Percentiles rank a stretch among this genome's conserved stretches.
These are phyloP conservation scores for Lampris incognitus DNA, from an alignment of 2,113 vertebrate genomes.

Conservation along the genomic window DNA sequence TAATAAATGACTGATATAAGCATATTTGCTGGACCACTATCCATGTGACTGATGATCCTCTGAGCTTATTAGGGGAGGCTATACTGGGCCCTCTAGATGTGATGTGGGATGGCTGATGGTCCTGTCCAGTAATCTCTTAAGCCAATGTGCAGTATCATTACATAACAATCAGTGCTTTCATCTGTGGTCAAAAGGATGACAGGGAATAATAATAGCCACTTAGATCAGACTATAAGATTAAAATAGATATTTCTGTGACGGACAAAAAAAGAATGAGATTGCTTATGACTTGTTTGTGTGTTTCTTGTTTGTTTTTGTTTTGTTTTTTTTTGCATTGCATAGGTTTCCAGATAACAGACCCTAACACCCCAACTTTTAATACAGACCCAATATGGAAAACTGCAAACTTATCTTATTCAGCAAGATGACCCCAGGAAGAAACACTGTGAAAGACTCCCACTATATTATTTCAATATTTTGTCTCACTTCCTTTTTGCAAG, in stretches of 20 bases:
- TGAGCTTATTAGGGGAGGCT: constrained; percentile 52
- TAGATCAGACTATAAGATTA: background rate
- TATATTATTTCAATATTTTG: constrained; percentile 10
- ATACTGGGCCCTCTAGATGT: constrained; percentile 19
- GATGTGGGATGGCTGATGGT: constrained; percentile 27
- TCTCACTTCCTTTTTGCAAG: constrained; percentile 48
- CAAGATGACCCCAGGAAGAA: too few species aligned
- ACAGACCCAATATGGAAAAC: background rate
- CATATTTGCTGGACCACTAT: too few species aligned
- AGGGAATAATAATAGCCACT: background rate
- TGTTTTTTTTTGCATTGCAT: background rate
- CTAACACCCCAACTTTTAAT: background rate
- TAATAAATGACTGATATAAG: too few species aligned
- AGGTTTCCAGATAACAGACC: background rate
- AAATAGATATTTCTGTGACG: background rate
- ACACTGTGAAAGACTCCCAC: constrained; percentile 1
- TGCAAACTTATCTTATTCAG: background rate
- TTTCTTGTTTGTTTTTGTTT: too few species aligned
- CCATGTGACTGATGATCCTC: constrained; percentile 18
- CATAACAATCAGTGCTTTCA: constrained; percentile 32
- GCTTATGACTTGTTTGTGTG: background rate
- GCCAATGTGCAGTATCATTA: constrained; percentile 31
- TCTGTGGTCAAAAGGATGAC: background rate
- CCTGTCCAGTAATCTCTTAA: constrained; percentile 56
- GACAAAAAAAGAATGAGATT: too few species aligned